These are phyloP conservation scores for Philaenus spumarius DNA, from an alignment of 1,140 invertebrate genomes.

Conservation along the genomic window DNA sequence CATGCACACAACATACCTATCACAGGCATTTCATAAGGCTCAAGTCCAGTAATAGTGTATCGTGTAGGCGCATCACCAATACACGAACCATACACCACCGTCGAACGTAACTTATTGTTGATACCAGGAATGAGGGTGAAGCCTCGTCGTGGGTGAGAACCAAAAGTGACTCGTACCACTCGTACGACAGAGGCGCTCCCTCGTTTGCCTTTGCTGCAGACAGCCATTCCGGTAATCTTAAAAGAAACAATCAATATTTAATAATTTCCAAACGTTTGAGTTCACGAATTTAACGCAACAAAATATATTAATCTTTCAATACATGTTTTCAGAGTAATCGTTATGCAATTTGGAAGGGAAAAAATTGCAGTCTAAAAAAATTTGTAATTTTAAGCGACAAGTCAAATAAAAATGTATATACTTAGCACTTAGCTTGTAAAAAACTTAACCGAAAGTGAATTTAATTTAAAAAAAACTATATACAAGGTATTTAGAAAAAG, in stretches of 20 bases:
- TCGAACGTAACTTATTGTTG: conserved; percentile 49
- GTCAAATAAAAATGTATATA: too few species aligned
- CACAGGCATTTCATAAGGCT: conserved; percentile 63
- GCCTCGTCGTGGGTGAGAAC: conserved; percentile 46
- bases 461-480: too few species aligned
- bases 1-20: conserved; percentile 50
- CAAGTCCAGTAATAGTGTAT: conserved; percentile 59
- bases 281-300: too few species aligned
- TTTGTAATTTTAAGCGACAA: not conserved
- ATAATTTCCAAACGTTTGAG: not conserved
- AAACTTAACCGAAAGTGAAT: too few species aligned
- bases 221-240: conserved; percentile 48
- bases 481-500: too few species aligned
- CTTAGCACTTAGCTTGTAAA: too few species aligned
- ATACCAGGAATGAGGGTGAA: conserved; percentile 55
- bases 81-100: conserved; percentile 49
- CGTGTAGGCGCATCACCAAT: conserved; percentile 58
- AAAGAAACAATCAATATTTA: conserved; percentile 2
- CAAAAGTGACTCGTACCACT: conserved; percentile 51
- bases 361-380: not conserved
- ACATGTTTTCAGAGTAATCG: not conserved
- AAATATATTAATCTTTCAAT: not conserved
- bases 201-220: conserved; percentile 44
- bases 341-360: not conserved
- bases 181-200: conserved; percentile 44